Evolutionary conservation across 2,888 invertebrate genomes (phyloP).

Genomic region (Lissonota sp.): DNA sequence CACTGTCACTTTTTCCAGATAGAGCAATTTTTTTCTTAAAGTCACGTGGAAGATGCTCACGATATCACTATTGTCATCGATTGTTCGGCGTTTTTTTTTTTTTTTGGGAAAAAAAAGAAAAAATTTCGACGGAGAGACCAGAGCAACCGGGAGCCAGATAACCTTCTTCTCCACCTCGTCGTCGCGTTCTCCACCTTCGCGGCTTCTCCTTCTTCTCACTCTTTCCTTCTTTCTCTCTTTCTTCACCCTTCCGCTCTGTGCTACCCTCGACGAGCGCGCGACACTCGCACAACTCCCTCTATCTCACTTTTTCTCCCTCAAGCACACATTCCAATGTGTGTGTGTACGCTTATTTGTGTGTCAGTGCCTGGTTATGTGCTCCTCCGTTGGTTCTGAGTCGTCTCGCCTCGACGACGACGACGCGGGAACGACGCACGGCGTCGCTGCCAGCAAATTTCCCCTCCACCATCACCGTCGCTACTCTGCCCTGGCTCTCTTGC

Average conservation of each 20-base stretch:
- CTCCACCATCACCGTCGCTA: slow-evolving; percentile 69
- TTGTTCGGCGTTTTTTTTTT: slow-evolving; percentile 8
- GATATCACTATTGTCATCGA: slow-evolving; percentile 23
- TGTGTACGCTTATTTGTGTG: slow-evolving; percentile 11
- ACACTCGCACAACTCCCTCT: slow-evolving; percentile 50
- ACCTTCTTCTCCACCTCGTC: slow-evolving; percentile 64
- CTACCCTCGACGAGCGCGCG: slow-evolving; percentile 35
- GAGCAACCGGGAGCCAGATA: slow-evolving; percentile 57
- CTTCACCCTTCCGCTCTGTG: slow-evolving; percentile 49
- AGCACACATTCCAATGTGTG: background rate
- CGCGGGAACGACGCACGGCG: slow-evolving; percentile 63
- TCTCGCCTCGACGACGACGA: slow-evolving; percentile 62
- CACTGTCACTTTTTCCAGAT: no score
- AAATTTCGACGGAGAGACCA: slow-evolving; percentile 31
- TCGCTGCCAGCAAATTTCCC: slow-evolving; percentile 53
- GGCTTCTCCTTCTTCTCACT: slow-evolving; percentile 44
- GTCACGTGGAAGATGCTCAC: background rate
- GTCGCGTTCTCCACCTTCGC: slow-evolving; percentile 65
- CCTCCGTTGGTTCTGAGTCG: slow-evolving; percentile 48
- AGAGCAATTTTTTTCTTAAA: no score
- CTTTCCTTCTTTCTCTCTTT: slow-evolving; percentile 37
- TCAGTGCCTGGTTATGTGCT: slow-evolving; percentile 24
- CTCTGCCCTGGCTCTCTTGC: slow-evolving; percentile 55
- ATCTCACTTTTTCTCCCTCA: slow-evolving; percentile 36
- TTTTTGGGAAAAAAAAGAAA: background rate